Conservation (phyloP, 2,797 vertebrate genomes). For the Acomys russatus region DNA sequence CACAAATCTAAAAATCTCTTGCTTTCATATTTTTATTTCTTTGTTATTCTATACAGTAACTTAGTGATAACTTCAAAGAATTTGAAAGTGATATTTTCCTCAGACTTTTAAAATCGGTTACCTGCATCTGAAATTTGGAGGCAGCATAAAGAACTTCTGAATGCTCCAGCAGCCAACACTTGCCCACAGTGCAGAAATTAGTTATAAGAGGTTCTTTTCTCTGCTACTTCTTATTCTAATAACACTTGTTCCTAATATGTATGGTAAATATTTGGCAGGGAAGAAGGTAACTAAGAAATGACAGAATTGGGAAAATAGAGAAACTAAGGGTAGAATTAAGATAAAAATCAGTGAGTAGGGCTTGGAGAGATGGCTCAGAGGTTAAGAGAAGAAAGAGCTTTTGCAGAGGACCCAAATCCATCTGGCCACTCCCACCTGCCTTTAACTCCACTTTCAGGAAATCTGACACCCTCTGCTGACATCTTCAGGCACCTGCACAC, state of each 20-base stretch:
- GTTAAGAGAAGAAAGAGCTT: neutral
- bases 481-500: neutral
- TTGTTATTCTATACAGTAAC: constrained; percentile 5
- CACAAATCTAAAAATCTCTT: neutral
- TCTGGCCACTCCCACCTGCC: neutral
- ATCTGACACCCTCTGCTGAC: neutral
- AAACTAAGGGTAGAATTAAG: neutral
- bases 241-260: neutral
- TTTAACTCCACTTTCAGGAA: neutral
- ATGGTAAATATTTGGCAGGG: neutral
- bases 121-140: constrained; percentile 1
- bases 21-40: constrained; percentile 16
- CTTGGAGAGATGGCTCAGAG: neutral
- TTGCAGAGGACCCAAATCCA: neutral
- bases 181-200: neutral
- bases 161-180: constrained; percentile 1
- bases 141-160: neutral
- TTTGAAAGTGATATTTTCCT: neutral
- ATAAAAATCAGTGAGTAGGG: neutral
- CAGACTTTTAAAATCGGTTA: constrained; percentile 13
- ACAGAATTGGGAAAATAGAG: neutral
- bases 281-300: neutral
- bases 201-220: neutral
- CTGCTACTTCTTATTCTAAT: neutral
- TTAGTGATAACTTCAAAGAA: neutral